These are phyloP conservation scores for Caenorhabditis elegans DNA, from an alignment of 1,140 invertebrate genomes.

Conservation along the genomic window DNA sequence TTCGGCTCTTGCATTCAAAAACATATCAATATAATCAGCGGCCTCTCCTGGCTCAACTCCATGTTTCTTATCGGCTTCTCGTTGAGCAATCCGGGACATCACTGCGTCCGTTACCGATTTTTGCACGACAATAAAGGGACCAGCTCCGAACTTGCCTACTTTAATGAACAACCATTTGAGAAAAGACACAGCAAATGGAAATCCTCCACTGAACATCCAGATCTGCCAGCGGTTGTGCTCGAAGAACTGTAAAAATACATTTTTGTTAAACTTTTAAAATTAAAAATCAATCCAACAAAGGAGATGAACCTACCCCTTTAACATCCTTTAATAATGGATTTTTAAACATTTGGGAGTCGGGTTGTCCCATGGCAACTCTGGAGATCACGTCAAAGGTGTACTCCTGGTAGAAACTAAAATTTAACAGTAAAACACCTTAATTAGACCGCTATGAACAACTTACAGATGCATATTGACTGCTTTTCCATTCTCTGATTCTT, in stretches of 20 bases:
- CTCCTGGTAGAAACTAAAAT: conserved; percentile 37
- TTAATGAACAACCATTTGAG: not conserved
- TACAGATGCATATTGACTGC: not conserved
- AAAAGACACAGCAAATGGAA: not conserved
- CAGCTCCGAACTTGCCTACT: not conserved
- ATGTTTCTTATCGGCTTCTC: not conserved
- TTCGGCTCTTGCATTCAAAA: conserved; percentile 29
- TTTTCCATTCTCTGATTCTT: not conserved
- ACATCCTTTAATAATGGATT: not conserved
- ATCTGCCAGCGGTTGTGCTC: not conserved
- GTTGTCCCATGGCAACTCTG: conserved; percentile 40
- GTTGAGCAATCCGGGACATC: not conserved
- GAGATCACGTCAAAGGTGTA: conserved; percentile 40
- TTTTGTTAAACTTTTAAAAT: no score
- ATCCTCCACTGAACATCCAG: not conserved
- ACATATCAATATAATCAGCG: conserved; percentile 36
- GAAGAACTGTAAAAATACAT: not conserved
- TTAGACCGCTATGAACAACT: not conserved
- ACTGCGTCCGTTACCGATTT: not conserved
- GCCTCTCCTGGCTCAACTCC: conserved; percentile 29
- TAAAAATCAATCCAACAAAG: no score
- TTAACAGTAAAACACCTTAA: not conserved
- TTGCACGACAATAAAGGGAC: not conserved
- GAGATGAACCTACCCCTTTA: no score
- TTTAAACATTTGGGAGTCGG: conserved; percentile 32